These are phyloP conservation scores for Laothoe populi DNA, from an alignment of 2,888 invertebrate species.

Conservation along the genomic window DNA sequence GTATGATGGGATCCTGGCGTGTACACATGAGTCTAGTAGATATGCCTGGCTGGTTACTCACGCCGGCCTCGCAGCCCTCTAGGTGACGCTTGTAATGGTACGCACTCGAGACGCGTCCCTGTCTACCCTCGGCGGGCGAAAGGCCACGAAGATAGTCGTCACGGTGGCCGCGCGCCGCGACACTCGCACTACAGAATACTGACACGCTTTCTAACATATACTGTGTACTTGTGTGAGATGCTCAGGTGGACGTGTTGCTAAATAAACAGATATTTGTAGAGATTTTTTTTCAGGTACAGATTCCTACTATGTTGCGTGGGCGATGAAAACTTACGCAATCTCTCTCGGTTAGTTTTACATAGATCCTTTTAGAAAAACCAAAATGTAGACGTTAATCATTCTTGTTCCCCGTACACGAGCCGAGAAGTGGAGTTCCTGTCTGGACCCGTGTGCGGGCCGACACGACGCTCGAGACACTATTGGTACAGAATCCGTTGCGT, in stretches of 20 bases:
- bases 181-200: background rate
- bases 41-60: too few species aligned
- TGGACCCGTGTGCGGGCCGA: conserved; percentile 21
- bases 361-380: conserved; percentile 21
- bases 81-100: conserved; percentile 16
- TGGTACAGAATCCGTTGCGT: background rate
- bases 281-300: conserved; percentile 24
- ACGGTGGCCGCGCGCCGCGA: conserved; percentile 5
- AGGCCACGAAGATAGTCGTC: background rate
- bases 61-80: background rate
- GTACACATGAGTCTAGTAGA: conserved; percentile 17
- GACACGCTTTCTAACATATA: conserved; percentile 9
- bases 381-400: conserved; percentile 20
- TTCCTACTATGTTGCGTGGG: conserved; percentile 25
- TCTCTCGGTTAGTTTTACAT: conserved; percentile 24
- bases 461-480: conserved; percentile 10
- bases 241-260: conserved; percentile 8
- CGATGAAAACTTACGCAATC: conserved; percentile 23
- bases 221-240: conserved; percentile 10
- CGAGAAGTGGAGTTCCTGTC: conserved; percentile 24
- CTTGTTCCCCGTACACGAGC: conserved; percentile 13
- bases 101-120: conserved; percentile 22
- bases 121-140: conserved; percentile 15
- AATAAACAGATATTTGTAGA: conserved; percentile 24
- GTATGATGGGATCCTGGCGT: conserved; percentile 21